Base-by-base conservation (phyloP, 2,888 invertebrate genomes). In the Lithodes maja region DNA sequence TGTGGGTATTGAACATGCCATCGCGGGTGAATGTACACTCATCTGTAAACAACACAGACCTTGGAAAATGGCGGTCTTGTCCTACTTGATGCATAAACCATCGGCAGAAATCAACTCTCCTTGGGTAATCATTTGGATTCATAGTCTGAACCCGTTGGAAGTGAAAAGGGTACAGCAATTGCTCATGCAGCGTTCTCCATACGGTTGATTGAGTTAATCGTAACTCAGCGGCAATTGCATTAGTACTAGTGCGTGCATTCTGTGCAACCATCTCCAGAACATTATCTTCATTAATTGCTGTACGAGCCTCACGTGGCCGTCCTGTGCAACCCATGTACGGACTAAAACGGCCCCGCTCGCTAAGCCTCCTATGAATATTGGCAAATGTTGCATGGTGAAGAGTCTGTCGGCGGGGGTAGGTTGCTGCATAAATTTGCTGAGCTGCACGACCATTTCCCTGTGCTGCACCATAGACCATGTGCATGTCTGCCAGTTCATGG, bases 11-110 rank as follows among this genome's bases (percentile, higher is more conserved):
- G 52, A 77, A 49, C 50, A 77, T 77, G 15, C 52, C 77, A 50
- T 77, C 49, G 77, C 77, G 77, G 33, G 77, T 77, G 77, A 77
- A 77, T 49, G 77, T 77, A 77, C 78, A 52, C 78, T 78, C 78
- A 49, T 78, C 78, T 78, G 78, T 78, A 78, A 49, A 78, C 50
- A 78, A 52, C n/a, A 52, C 50, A 78, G 5, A 78, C 7, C 1
- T 49, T 78, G 78, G 5, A 78, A 78, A 78, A 78, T 78, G 33
- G 1, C 78, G 9, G 52, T 78, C 50, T 78, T 52, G n/a, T 49
- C 49, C 71, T 71, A 71, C 71, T 71, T 71, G 7, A 71, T 71
- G 78, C 52, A 78, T 78, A 53, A 78, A 53, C 49, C 78, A 78
- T 78, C 17, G 50, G 53, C 78, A 78, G 53, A 78, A 78, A 15